Evolutionary conservation across 2,113 vertebrate genomes (phyloP), one percentile per base, ranked within the genome.

Genomic region (Phoenicopterus ruber): DNA sequence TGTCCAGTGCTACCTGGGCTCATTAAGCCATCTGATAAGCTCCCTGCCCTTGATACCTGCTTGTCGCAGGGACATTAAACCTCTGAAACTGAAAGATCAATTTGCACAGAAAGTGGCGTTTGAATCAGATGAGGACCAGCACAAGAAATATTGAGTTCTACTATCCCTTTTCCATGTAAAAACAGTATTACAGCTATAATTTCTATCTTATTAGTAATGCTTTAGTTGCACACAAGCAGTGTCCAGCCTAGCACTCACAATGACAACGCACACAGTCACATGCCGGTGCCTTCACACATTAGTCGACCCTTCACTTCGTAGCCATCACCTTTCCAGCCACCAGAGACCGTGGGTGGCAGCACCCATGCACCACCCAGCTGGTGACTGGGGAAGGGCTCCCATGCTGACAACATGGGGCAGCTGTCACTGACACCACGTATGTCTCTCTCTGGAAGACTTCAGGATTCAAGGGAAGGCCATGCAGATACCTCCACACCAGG

Each of bases 321-420:
- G 71, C 44, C 13, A 9, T 9, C 40, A n/a, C 49, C 10, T 81
- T 73, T 84, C 34, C 65, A 78, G 31, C 8, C 69, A 13, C 6
- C 36, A 38, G 47, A 22, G 9, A 11, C 0, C 0, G 1, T 20
- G 46, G 34, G 22, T 62, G 59, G 24, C 36, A 93, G 16, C 24
- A 65, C 12, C 6, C 1, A 0, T 16, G 10, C 7, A 10, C 19
- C 16, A 28, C 26, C 4, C 0, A 0, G 16, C 19, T 47, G 44
- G 38, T 28, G n/a, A 28, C 22, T 7, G 2, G 2, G 13, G n/a
- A 90, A 47, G 20, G 28, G 6, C 8, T 49, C 32, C 25, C 47
- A 18, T 1, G 0, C 3, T 29, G 32, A 12, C 52, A 29, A 26
- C 40, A 17, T 0, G 0, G 34, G 25, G 3, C 46, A 71, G 15